phyloP scores from a whole-genome alignment of 2,113 vertebrate genomes.

The Protobothrops flavoviridis region DNA sequence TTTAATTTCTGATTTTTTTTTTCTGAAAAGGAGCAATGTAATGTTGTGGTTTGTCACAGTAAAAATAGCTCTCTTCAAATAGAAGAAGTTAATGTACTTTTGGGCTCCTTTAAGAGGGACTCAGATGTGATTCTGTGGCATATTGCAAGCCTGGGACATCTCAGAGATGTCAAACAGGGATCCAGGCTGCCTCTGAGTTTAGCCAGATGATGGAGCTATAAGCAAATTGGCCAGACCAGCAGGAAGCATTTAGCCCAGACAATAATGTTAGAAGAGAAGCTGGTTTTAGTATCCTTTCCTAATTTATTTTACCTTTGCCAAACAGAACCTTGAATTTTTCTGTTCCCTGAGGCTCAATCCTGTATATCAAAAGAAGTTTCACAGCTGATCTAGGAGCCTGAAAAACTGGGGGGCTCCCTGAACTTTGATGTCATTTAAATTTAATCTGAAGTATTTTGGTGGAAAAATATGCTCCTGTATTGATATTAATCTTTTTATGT shows the following conservation, averaged over 20 bases:
- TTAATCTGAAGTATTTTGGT: not conserved
- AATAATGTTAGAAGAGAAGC: not conserved
- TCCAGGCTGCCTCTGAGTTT: not conserved
- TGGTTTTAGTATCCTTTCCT: not conserved
- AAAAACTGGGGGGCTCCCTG: not conserved
- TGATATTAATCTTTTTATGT: not conserved
- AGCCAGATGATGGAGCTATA: not conserved
- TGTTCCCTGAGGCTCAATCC: not conserved
- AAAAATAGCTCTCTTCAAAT: not conserved
- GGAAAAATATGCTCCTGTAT: not conserved
- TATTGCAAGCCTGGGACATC: not conserved
- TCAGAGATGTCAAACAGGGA: not conserved
- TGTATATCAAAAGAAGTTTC: not conserved
- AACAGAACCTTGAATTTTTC: not conserved
- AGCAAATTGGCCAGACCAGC: not conserved
- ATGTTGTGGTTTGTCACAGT: not conserved
- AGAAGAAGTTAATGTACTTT: not conserved
- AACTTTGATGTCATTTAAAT: not conserved
- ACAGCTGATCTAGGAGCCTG: not conserved
- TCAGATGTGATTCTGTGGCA: not conserved
- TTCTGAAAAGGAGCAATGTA: no score
- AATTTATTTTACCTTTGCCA: not conserved
- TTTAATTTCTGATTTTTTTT: not conserved
- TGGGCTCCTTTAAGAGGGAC: not conserved
- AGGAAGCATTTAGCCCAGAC: not conserved